Evolutionary conservation across 1,140 invertebrate species (phyloP).

Genomic region (Meloidogyne floridensis): DNA sequence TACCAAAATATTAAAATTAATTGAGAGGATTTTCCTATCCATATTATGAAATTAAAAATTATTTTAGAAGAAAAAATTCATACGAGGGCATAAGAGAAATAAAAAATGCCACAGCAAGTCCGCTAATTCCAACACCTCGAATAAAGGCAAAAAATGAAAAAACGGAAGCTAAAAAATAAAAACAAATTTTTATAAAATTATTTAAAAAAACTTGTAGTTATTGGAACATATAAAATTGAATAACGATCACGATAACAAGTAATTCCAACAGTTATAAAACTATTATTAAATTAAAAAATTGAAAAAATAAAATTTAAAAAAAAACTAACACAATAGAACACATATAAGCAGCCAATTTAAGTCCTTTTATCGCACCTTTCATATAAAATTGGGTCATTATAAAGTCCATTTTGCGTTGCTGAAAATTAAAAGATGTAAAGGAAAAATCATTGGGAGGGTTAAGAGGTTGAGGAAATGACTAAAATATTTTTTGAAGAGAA

Average conservation of each 20-base stretch:
- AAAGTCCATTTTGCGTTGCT: slow-evolving; percentile 15
- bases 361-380: background rate
- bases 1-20: too few relatives aligned
- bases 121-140: background rate
- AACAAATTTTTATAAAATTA: background rate
- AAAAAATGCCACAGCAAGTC: background rate
- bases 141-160: background rate
- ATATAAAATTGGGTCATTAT: background rate
- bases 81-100: slow-evolving; percentile 4
- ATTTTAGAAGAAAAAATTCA: too few relatives aligned
- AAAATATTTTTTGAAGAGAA: too few relatives aligned
- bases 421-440: background rate
- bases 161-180: background rate
- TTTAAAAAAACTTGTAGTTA: slow-evolving; percentile 3
- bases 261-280: slow-evolving; percentile 2
- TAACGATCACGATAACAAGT: slow-evolving; percentile 26
- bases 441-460: background rate
- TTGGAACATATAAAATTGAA: slow-evolving; percentile 18
- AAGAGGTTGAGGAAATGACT: too few relatives aligned
- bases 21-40: too few relatives aligned
- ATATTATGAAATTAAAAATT: too few relatives aligned
- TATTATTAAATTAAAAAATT: background rate
- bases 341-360: slow-evolving; percentile 4
- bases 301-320: background rate
- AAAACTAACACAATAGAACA: slow-evolving; percentile 22